These are phyloP conservation scores for Druon quercuslanigerum DNA, from an alignment of 1,140 invertebrate species.

Conservation along the genomic window DNA sequence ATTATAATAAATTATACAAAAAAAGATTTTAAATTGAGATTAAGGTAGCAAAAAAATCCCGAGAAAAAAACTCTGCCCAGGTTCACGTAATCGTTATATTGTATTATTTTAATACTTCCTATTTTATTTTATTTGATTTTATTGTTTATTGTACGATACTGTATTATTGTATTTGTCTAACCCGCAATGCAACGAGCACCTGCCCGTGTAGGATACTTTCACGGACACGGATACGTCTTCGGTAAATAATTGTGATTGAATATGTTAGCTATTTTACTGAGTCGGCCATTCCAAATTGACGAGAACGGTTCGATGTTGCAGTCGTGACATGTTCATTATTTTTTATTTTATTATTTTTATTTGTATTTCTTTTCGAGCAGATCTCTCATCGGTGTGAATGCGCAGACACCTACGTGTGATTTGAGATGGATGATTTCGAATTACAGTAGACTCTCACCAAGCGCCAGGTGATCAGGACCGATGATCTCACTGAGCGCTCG, in stretches of 20 bases:
- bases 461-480: no score
- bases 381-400: constrained; percentile 41
- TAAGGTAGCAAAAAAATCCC: constrained; percentile 8
- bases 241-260: constrained; percentile 13
- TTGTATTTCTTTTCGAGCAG: constrained; percentile 34
- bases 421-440: background rate
- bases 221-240: background rate
- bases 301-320: background rate
- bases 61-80: constrained; percentile 18
- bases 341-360: background rate
- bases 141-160: constrained; percentile 2
- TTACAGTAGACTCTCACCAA: background rate
- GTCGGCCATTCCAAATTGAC: background rate
- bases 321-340: background rate
- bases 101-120: constrained; percentile 34
- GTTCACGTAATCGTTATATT: constrained; percentile 9
- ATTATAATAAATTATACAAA: background rate
- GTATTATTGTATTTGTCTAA: constrained; percentile 37
- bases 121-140: constrained; percentile 44
- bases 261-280: background rate
- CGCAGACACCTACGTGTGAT: constrained; percentile 8
- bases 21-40: background rate
- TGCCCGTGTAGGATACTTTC: background rate
- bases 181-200: constrained; percentile 35
- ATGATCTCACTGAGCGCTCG: no score